Evolutionary conservation across 2,797 vertebrate genomes (phyloP), one percentile per base, ranked within the genome.

Genomic region (Cynodonichthys magdalenae): DNA sequence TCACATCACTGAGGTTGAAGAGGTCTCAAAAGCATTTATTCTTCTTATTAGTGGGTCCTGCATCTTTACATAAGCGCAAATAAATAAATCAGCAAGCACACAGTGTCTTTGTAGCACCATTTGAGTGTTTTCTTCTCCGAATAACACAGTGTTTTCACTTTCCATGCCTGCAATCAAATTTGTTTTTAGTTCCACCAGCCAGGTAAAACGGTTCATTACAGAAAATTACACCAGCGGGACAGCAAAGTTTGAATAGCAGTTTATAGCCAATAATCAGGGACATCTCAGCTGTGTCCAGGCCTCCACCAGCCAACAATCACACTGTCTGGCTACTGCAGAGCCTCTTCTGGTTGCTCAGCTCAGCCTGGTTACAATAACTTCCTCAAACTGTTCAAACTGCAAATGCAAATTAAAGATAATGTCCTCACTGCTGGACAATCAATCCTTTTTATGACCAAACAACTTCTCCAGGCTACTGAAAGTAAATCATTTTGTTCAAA

Each of bases 181-280:
- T 56, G 42, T 34, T 57, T 59, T 27, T 34, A 41, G 39, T 59
- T 53, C 51, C 20, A 50, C 20, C 41, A 27, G 49, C 61, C 58
- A 59, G 24, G 47, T 49, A 27, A 34, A 78, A 52, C 39, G 41
- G 39, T 60, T 68, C 69, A 63, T 54, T 34, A 65, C 18, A 39
- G 27, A 5, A 63, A 70, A 70, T 70, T 39, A 39, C 46, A 75
- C 36, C 65, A 41, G 63, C 36, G 15, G 53, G 63, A 24, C 39
- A 58, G 53, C 57, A 56, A 66, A 63, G 42, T 73, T 14, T 61
- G 58, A 71, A 59, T 58, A 41, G 55, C 53, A 53, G 57, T 53
- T 73, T 63, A 39, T 31, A 53, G 48, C 36, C 62, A 36, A 31
- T 46, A 27, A 66, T 69, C 29, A 50, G 53, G 53, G 47, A 46